Evolutionary conservation across 1,140 invertebrate genomes (phyloP).

Genomic region (Uloborus diversus): DNA sequence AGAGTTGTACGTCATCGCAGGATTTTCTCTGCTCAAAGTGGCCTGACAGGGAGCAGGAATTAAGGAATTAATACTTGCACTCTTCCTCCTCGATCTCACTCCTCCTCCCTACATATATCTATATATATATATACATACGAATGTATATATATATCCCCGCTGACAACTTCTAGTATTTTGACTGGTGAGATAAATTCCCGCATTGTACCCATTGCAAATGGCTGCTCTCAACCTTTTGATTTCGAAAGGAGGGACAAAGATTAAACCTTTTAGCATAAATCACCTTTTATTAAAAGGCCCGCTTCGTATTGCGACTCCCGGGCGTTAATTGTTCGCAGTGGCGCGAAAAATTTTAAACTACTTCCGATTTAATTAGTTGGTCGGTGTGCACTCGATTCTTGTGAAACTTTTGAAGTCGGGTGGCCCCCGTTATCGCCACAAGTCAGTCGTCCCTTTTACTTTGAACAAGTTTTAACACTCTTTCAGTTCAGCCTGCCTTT

Average conservation of each 20-base stretch:
- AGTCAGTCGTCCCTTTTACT: slow-evolving; percentile 24
- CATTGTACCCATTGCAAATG: slow-evolving; percentile 43
- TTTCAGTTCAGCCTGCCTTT: too few relatives aligned
- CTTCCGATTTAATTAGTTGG: slow-evolving; percentile 51
- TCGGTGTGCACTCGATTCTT: background rate
- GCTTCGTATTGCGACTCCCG: slow-evolving; percentile 25
- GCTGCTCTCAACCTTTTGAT: slow-evolving; percentile 31
- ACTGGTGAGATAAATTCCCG: slow-evolving; percentile 34
- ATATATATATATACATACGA: background rate
- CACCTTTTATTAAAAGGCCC: slow-evolving; percentile 52
- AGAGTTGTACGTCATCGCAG: background rate
- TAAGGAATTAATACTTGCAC: slow-evolving; percentile 43
- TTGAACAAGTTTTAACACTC: too few relatives aligned
- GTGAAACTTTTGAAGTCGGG: slow-evolving; percentile 39
- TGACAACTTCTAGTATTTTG: slow-evolving; percentile 39
- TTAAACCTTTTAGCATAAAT: slow-evolving; percentile 54
- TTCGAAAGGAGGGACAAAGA: slow-evolving; percentile 32
- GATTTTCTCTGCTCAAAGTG: slow-evolving; percentile 20
- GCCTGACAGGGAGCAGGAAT: slow-evolving; percentile 29
- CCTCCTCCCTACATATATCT: slow-evolving; percentile 1
- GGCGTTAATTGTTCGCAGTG: slow-evolving; percentile 53
- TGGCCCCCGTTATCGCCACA: slow-evolving; percentile 28
- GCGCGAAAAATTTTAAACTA: slow-evolving; percentile 55
- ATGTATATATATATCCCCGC: slow-evolving; percentile 1
- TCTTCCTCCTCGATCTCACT: background rate